phyloP scores from a whole-genome alignment of 2,113 vertebrate genomes.

The Callospermophilus lateralis region DNA sequence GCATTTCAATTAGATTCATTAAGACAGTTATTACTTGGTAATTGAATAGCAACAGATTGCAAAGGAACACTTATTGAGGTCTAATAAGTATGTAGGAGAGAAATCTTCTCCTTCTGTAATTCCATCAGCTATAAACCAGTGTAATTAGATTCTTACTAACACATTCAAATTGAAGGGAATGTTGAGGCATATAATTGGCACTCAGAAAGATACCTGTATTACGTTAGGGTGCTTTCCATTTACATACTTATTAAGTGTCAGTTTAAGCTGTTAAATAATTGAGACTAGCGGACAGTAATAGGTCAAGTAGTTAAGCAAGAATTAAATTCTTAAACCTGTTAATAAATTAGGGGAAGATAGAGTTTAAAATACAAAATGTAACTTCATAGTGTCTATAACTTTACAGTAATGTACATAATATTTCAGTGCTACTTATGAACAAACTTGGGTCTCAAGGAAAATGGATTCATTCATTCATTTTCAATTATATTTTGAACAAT shows the following conservation, averaged over 20 bases:
- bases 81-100: constrained; percentile 89
- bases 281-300: constrained; percentile 77
- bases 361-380: constrained; percentile 65
- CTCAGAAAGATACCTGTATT: constrained; percentile 88
- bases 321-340: constrained; percentile 80
- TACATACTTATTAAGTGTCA: constrained; percentile 87
- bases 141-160: constrained; percentile 91
- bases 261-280: constrained; percentile 86
- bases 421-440: not conserved
- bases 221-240: constrained; percentile 86
- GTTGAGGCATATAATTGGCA: constrained; percentile 90
- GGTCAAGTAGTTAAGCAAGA: constrained; percentile 80
- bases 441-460: not conserved
- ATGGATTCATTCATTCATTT: not conserved
- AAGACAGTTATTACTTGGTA: constrained; percentile 92
- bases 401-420: constrained; percentile 9
- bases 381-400: not conserved
- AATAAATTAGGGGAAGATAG: constrained; percentile 37
- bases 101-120: constrained; percentile 89
- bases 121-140: constrained; percentile 91
- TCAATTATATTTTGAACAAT: not conserved
- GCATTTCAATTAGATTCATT: constrained; percentile 92
- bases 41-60: constrained; percentile 92
- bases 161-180: constrained; percentile 90
- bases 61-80: constrained; percentile 89